These are phyloP conservation scores for Euglossa dilemma DNA, from an alignment of 1,140 invertebrate species.

Conservation along the genomic window DNA sequence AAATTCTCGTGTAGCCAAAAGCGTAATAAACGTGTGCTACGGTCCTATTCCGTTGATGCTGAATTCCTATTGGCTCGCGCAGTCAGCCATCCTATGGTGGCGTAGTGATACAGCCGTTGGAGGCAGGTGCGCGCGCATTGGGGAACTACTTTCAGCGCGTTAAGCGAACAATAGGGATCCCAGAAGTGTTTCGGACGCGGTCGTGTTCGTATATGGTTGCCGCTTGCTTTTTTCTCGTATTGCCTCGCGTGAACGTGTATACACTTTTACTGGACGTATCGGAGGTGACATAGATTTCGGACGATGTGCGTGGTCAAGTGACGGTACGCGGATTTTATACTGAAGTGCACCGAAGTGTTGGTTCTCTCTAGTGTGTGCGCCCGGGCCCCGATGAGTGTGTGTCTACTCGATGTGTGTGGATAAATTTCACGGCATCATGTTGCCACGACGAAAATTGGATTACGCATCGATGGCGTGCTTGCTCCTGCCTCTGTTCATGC, in stretches of 20 bases:
- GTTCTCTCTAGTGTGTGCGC: conserved; percentile 72
- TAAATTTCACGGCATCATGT: conserved; percentile 75
- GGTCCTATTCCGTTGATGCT: conserved; percentile 31
- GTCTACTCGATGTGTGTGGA: conserved; percentile 71
- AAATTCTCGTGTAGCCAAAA: background rate
- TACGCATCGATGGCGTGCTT: conserved; percentile 69
- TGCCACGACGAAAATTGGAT: conserved; percentile 78
- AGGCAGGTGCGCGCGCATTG: conserved; percentile 79
- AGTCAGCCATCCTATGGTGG: conserved; percentile 58
- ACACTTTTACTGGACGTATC: conserved; percentile 52
- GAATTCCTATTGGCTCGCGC: conserved; percentile 54
- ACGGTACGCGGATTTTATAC: conserved; percentile 64
- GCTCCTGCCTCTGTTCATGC: conserved; percentile 61
- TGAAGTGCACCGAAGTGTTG: conserved; percentile 59
- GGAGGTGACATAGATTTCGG: conserved; percentile 54
- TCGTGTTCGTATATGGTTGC: conserved; percentile 75
- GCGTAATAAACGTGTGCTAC: background rate
- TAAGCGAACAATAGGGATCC: conserved; percentile 81
- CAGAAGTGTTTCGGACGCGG: conserved; percentile 82
- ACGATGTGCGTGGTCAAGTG: conserved; percentile 74
- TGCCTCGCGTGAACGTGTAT: conserved; percentile 66
- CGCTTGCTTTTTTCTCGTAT: conserved; percentile 67
- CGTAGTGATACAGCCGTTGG: conserved; percentile 66
- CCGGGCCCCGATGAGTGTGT: conserved; percentile 77
- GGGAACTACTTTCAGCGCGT: conserved; percentile 82